Percentiles rank a stretch among this genome's conserved stretches.
These are phyloP conservation scores for Melozone crissalis DNA, from an alignment of 2,113 vertebrate species.

Conservation along the genomic window DNA sequence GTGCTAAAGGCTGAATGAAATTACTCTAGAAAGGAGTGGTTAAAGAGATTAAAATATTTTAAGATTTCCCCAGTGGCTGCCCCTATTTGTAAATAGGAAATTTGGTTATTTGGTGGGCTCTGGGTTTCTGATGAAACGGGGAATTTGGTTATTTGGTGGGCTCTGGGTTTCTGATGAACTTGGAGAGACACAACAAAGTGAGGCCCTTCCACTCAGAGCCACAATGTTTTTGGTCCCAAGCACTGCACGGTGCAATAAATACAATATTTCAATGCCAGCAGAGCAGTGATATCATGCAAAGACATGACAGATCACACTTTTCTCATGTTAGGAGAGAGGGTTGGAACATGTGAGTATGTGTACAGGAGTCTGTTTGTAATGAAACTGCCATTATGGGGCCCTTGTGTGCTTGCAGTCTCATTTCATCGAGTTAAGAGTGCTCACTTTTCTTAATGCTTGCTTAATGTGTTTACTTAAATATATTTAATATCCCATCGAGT, in stretches of 20 bases:
- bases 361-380: slow-evolving; percentile 39
- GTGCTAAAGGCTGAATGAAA: neutral
- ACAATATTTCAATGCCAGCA: neutral
- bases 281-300: slow-evolving; percentile 36
- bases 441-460: slow-evolving; percentile 40
- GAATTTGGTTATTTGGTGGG: neutral
- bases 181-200: neutral
- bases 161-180: neutral
- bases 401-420: slow-evolving; percentile 13
- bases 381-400: slow-evolving; percentile 19
- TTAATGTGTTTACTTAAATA: slow-evolving; percentile 52
- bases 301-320: slow-evolving; percentile 58
- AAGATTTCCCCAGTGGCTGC: neutral
- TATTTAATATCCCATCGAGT: slow-evolving; percentile 21
- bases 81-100: neutral
- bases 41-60: neutral
- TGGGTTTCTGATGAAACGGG: neutral
- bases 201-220: neutral
- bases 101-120: neutral
- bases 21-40: neutral
- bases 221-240: neutral
- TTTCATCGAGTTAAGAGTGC: slow-evolving; percentile 2
- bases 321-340: slow-evolving; percentile 20
- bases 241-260: neutral
- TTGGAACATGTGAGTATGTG: slow-evolving; percentile 15